Conservation (phyloP, 2,888 invertebrate species). For the Ophion ventricosus region DNA sequence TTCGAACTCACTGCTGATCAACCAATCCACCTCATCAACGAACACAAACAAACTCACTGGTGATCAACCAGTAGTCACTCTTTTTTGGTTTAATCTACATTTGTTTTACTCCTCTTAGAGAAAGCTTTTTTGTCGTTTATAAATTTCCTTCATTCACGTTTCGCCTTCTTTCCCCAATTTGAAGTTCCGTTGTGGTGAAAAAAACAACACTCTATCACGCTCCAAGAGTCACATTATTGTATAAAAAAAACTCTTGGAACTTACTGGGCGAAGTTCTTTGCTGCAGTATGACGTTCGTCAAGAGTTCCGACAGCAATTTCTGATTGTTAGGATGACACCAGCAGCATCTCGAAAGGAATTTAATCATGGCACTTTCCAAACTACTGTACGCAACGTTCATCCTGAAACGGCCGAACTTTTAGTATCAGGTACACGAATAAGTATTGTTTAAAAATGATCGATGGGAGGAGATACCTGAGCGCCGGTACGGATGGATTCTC, state of each 20-base stretch:
- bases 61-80: not conserved
- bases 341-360: constrained; percentile 92
- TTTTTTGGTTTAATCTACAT: not conserved
- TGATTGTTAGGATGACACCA: constrained; percentile 94
- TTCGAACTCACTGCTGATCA: too few relatives aligned
- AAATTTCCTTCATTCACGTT: not conserved
- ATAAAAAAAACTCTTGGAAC: constrained; percentile 41
- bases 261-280: constrained; percentile 84
- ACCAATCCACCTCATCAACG: too few relatives aligned
- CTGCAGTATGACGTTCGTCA: constrained; percentile 90
- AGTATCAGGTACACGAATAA: not conserved
- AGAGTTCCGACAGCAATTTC: constrained; percentile 90
- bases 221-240: not conserved
- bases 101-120: not conserved
- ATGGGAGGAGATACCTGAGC: constrained; percentile 71
- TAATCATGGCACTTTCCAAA: constrained; percentile 91
- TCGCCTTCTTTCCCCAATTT: not conserved
- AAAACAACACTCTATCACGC: too few relatives aligned
- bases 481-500: constrained; percentile 79
- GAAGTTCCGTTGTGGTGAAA: too few relatives aligned
- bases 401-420: constrained; percentile 72
- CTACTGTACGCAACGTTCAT: constrained; percentile 79
- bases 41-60: too few relatives aligned
- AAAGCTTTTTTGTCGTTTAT: not conserved
- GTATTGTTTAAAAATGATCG: not conserved